These are phyloP conservation scores for Pyralis farinalis DNA, from an alignment of 2,888 invertebrate species.

Conservation along the genomic window DNA sequence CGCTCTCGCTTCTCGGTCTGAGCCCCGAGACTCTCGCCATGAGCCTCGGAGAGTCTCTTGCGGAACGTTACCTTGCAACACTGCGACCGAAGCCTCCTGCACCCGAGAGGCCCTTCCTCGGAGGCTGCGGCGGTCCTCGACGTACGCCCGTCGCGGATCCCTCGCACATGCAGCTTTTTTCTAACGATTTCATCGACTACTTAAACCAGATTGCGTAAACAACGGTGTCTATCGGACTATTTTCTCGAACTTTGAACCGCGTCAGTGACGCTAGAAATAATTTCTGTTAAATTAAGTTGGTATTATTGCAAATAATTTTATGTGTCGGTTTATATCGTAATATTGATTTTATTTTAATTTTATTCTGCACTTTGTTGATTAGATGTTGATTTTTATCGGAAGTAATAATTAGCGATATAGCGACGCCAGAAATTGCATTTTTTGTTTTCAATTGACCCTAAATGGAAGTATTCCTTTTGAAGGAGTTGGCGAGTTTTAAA, in stretches of 20 bases:
- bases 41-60: constrained; percentile 71
- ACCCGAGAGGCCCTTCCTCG: constrained; percentile 37
- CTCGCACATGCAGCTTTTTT: constrained; percentile 78
- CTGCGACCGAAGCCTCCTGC: constrained; percentile 53
- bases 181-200: constrained; percentile 83
- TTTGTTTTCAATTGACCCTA: constrained; percentile 50
- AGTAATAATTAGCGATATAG: constrained; percentile 59
- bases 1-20: constrained; percentile 63
- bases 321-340: constrained; percentile 73
- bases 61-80: constrained; percentile 62
- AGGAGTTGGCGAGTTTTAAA: constrained; percentile 57
- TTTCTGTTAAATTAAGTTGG: constrained; percentile 79
- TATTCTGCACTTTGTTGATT: constrained; percentile 77
- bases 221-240: constrained; percentile 42
- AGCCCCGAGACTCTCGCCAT: constrained; percentile 68
- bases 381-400: constrained; percentile 71
- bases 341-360: constrained; percentile 79
- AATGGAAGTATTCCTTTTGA: constrained; percentile 54
- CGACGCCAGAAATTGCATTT: constrained; percentile 77
- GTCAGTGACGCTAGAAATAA: constrained; percentile 58
- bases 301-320: constrained; percentile 79
- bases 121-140: constrained; percentile 49
- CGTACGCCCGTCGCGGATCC: constrained; percentile 44
- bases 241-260: constrained; percentile 39
- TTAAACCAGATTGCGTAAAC: constrained; percentile 81